Evolutionary conservation across 2,888 invertebrate genomes (phyloP).

Genomic region (Drosophila colorata): DNA sequence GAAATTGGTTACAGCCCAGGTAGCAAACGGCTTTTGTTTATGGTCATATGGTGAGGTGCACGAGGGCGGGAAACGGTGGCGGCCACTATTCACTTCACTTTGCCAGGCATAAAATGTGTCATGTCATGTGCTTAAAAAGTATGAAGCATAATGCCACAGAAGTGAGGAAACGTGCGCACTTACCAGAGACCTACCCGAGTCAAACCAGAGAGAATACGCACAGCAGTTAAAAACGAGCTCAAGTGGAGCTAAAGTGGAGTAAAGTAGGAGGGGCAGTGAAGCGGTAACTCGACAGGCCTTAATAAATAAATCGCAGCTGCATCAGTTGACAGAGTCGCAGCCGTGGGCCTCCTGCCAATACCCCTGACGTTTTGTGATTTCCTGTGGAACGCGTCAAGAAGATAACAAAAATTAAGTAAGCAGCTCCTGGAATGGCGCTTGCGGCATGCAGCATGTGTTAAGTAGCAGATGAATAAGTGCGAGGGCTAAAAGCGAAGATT

Average conservation of each 20-base stretch:
- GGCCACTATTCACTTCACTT: conserved; percentile 63
- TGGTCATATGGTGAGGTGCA: conserved; percentile 27
- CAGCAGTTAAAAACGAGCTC: conserved; percentile 47
- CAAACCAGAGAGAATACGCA: conserved; percentile 24
- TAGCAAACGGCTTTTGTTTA: conserved; percentile 52
- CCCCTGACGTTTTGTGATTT: conserved; percentile 64
- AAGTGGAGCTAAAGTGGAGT: conserved; percentile 30
- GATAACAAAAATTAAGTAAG: conserved; percentile 64
- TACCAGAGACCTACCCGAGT: conserved; percentile 8
- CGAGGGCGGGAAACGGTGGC: background rate
- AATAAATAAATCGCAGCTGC: conserved; percentile 76
- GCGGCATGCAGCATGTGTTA: conserved; percentile 27
- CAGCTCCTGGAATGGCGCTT: conserved; percentile 9
- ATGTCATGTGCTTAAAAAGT: conserved; percentile 68
- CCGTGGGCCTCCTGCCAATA: conserved; percentile 55
- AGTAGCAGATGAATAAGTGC: conserved; percentile 48
- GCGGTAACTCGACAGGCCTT: conserved; percentile 41
- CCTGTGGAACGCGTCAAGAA: conserved; percentile 59
- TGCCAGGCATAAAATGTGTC: conserved; percentile 67
- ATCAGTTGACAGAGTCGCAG: conserved; percentile 55
- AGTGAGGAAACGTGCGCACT: conserved; percentile 57
- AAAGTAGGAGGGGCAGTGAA: conserved; percentile 1
- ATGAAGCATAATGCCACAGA: conserved; percentile 52
- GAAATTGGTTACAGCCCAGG: conserved; percentile 33
- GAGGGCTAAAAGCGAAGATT: conserved; percentile 49